These are phyloP conservation scores for Sturnus vulgaris DNA, from an alignment of 2,113 vertebrate genomes.

Conservation along the genomic window DNA sequence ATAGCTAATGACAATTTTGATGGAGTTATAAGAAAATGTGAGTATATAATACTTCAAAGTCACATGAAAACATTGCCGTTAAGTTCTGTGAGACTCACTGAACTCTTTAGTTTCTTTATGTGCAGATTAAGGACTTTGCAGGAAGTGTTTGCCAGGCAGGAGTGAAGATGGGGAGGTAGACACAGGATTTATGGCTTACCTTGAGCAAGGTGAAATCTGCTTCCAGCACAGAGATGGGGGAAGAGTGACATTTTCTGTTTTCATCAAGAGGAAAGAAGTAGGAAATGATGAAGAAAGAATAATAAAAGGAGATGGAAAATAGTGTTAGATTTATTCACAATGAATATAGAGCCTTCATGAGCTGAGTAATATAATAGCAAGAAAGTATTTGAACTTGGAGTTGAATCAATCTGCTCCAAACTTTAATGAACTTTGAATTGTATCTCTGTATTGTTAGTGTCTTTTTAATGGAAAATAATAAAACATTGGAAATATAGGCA, in stretches of 20 bases:
- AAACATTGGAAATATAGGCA: not conserved
- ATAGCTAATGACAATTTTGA: not conserved
- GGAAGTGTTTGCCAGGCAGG: not conserved
- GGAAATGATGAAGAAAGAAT: not conserved
- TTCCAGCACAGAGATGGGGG: not conserved
- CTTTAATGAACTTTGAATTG: not conserved
- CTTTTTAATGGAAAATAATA: not conserved
- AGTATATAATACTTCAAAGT: not conserved
- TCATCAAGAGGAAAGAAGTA: not conserved
- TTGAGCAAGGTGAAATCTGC: not conserved
- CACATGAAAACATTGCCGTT: not conserved
- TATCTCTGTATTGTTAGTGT: not conserved
- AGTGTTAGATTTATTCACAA: not conserved
- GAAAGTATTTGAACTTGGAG: not conserved
- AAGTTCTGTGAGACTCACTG: not conserved
- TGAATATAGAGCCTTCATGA: not conserved
- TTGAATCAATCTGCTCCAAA: not conserved
- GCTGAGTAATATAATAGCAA: not conserved
- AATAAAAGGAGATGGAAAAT: not conserved
- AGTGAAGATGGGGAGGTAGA: not conserved
- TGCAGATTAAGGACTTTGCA: not conserved
- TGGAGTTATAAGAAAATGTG: not conserved
- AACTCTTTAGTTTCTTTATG: not conserved
- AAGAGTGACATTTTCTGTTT: not conserved
- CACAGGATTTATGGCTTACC: not conserved